phyloP scores from a whole-genome alignment of 2,888 invertebrate species.

The Tenodera sinensis region DNA sequence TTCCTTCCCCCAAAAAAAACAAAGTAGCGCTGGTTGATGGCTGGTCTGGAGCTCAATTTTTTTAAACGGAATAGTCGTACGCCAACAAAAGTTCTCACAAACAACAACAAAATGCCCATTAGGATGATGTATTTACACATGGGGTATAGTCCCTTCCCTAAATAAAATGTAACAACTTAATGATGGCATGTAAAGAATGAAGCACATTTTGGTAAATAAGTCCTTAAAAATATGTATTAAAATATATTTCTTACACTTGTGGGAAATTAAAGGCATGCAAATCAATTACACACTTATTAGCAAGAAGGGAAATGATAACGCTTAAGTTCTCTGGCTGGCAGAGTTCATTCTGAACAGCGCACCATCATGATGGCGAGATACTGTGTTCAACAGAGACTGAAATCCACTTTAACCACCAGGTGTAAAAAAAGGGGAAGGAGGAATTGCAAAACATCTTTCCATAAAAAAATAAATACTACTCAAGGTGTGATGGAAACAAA shows the following conservation, averaged over 20 bases:
- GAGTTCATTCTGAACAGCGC: neutral
- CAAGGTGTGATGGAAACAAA: neutral
- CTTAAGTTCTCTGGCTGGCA: neutral
- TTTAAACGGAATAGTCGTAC: neutral
- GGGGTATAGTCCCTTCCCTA: neutral
- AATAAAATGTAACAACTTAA: neutral
- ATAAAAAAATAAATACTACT: conserved; percentile 10
- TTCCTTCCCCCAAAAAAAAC: neutral
- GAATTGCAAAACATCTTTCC: neutral
- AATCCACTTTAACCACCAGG: neutral
- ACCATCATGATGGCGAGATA: neutral
- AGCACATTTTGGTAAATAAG: neutral
- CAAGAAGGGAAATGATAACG: neutral
- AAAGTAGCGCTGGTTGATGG: neutral
- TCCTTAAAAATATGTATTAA: neutral
- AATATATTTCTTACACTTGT: neutral
- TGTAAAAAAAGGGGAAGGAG: neutral
- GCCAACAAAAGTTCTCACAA: neutral
- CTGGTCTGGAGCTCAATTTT: neutral
- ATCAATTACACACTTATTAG: neutral
- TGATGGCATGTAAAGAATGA: neutral
- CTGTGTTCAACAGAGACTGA: neutral
- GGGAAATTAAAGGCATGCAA: neutral
- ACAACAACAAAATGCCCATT: neutral
- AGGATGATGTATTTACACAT: neutral